Conservation (phyloP, 2,113 vertebrate genomes). For the Telmatochromis brachygnathus region DNA sequence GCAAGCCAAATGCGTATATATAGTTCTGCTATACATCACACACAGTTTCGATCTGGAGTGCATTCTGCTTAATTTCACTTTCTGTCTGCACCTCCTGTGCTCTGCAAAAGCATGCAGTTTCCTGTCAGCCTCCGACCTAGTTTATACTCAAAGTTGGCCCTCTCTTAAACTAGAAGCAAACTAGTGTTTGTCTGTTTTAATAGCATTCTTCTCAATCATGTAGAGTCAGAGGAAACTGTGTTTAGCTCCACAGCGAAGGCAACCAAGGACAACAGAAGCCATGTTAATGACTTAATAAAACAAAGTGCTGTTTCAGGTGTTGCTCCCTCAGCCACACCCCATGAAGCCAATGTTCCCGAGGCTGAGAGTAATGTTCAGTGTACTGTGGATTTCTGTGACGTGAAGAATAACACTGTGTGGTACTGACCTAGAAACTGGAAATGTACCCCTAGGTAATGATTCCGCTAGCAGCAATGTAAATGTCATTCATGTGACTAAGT, state of each 20-base stretch:
- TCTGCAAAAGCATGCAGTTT: neutral
- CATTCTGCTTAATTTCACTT: neutral
- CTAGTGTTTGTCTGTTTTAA: neutral
- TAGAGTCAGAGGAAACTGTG: neutral
- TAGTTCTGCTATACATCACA: neutral
- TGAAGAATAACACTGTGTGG: neutral
- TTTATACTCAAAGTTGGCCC: neutral
- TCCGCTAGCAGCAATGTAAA: neutral
- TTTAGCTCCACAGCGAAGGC: neutral
- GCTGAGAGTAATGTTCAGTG: neutral
- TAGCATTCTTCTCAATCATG: neutral
- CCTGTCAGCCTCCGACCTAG: neutral
- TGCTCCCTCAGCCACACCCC: neutral
- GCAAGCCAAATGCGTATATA: neutral
- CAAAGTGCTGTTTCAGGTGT: neutral
- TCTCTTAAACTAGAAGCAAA: neutral
- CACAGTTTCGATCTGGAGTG: neutral
- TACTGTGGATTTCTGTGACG: neutral
- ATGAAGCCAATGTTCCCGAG: neutral
- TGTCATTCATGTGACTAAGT: neutral
- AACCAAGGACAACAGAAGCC: neutral
- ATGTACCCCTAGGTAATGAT: neutral
- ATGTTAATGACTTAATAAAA: neutral
- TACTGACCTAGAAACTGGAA: neutral
- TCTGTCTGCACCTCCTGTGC: neutral